A percentile compares a stretch with the other conserved stretches of the same genome.
phyloP scores from a whole-genome alignment of 2,797 vertebrate species.

The Acanthurus tractus region DNA sequence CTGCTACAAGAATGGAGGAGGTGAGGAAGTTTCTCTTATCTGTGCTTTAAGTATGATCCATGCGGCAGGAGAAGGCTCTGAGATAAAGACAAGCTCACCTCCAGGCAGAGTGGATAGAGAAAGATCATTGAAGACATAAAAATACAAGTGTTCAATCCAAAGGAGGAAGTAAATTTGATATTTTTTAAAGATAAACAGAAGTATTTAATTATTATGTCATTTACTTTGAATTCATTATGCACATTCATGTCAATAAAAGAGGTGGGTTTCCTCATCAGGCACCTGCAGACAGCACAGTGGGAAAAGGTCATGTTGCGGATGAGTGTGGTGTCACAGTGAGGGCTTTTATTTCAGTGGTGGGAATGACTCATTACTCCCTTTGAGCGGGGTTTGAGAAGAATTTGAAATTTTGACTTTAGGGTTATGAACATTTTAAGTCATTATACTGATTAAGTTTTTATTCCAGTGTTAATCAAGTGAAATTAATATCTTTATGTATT shows the following conservation, averaged over 20 bases:
- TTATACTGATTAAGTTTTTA: neutral
- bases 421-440: neutral
- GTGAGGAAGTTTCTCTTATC: constrained; percentile 90
- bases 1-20: constrained; percentile 99
- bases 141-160: neutral
- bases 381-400: neutral
- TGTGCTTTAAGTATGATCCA: neutral
- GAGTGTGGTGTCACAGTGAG: constrained; percentile 6
- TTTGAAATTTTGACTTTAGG: neutral
- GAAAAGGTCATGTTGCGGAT: constrained; percentile 53
- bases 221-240: constrained; percentile 42
- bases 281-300: constrained; percentile 50
- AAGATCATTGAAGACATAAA: neutral
- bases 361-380: neutral
- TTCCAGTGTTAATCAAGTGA: neutral
- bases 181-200: neutral
- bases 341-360: neutral
- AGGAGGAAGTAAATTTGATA: neutral
- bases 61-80: neutral
- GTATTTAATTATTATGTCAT: neutral
- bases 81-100: neutral
- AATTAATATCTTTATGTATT: constrained; percentile 8
- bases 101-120: neutral
- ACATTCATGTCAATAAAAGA: constrained; percentile 38
- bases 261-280: constrained; percentile 47